Conservation (phyloP, 2,888 invertebrate genomes). For the Lamellibrachia columna region DNA sequence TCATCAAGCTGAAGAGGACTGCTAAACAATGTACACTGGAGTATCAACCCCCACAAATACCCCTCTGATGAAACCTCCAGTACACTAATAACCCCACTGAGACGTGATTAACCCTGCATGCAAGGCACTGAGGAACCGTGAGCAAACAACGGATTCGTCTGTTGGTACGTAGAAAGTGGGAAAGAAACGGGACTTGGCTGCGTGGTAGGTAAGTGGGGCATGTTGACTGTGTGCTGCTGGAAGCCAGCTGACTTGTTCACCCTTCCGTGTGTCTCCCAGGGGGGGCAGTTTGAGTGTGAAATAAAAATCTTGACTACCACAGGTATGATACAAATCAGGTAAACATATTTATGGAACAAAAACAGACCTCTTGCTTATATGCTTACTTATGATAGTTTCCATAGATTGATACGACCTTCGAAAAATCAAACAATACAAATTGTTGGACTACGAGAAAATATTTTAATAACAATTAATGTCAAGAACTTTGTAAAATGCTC, state of each 20-base stretch:
- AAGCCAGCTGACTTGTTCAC: not conserved
- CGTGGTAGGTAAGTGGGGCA: not conserved
- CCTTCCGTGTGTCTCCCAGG: not conserved
- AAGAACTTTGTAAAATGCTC: too few relatives aligned
- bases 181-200: not conserved
- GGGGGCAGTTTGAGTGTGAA: not conserved
- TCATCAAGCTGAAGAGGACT: too few relatives aligned
- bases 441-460: too few relatives aligned
- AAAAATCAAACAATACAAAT: too few relatives aligned
- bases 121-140: not conserved
- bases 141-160: not conserved
- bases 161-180: not conserved
- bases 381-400: too few relatives aligned
- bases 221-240: not conserved
- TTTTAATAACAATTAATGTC: too few relatives aligned
- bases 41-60: not conserved
- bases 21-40: not conserved
- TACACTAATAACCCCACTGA: not conserved
- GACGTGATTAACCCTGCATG: not conserved
- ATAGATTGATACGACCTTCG: too few relatives aligned
- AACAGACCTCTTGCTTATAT: too few relatives aligned
- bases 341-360: too few relatives aligned
- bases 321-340: too few relatives aligned
- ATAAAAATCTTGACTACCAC: not conserved
- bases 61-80: not conserved